Base-by-base conservation (phyloP, 1,140 invertebrate genomes). In the Palaemon carinicauda region DNA sequence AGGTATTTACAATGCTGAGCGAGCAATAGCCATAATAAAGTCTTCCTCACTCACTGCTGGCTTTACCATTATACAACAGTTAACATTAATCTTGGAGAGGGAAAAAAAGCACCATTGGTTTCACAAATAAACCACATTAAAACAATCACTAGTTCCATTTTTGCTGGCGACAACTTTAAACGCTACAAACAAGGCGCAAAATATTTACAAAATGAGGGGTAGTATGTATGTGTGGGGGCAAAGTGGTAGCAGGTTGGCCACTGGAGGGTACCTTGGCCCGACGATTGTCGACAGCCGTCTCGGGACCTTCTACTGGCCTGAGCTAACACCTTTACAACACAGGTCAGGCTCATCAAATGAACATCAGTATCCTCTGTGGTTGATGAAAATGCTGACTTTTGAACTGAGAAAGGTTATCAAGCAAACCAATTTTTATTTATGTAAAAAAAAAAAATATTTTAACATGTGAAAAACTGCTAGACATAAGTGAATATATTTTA, bases 121-220 rank as follows among this genome's bases (percentile, higher is more conserved):
- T 87, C 85, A 87, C 79, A 87, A 87, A 87, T 87, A 87, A 87
- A 87, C 85, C 85, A 87, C 85, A 87, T 87, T 80, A 87, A 87
- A 82, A 82, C 81, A 87, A 87, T 81, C 85, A 75, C 85, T 75
- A 75, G 80, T 74, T 87, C 71, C 79, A 77, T 81, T 81, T 41
- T 87, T 87, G 80, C 71, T 77, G 79, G 79, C 84, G 79, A 81
- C 71, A 82, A 82, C 71, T 81, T 75, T 86, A 86, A n/a, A 79
- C 73, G 77, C 77, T 86, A 60, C 84, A 86, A 86, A 80, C 75
- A 73, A 86, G 84, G 84, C 84, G 75, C 77, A 80, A 80, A 41
- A 77, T 81, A 74, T 87, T 51, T 81, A 78, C 56, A 82, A 53
- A 50, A 53, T 81, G 85, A 77, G 85, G n/a, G 78, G 79, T 81